phyloP scores from a whole-genome alignment of 2,797 vertebrate species.

The Syndactyla subalaris region DNA sequence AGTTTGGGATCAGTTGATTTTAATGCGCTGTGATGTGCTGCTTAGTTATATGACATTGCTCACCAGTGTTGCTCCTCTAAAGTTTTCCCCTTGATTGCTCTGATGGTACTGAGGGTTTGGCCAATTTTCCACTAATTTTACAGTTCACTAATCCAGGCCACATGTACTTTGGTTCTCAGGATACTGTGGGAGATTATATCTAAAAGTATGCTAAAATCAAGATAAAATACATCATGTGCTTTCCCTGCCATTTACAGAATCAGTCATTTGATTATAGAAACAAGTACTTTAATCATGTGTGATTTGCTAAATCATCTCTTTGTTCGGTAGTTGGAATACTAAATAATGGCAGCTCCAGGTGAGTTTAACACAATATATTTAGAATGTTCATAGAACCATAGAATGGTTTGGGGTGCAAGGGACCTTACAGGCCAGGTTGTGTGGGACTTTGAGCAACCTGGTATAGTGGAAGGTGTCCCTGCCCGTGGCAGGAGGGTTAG shows the following conservation, averaged over 20 bases:
- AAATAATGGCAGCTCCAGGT: not conserved
- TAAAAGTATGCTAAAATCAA: not conserved
- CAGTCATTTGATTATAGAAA: not conserved
- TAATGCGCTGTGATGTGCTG: accelerated
- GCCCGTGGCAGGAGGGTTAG: not conserved
- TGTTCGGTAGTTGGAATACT: not conserved
- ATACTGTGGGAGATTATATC: not conserved
- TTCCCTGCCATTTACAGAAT: not conserved
- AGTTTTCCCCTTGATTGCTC: not conserved
- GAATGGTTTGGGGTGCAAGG: not conserved
- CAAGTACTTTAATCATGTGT: not conserved
- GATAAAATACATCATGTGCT: not conserved
- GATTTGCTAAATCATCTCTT: not conserved
- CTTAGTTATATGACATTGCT: not conserved
- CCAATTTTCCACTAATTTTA: not conserved
- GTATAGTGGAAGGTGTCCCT: not conserved
- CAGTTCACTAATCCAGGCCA: not conserved
- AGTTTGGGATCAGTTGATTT: not conserved
- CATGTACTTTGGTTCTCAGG: not conserved
- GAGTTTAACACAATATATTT: not conserved
- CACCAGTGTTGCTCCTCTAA: not conserved
- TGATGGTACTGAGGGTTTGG: not conserved
- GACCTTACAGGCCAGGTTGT: no score
- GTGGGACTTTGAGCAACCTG: not conserved
- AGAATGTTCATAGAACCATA: not conserved